Base-by-base conservation (phyloP, 2,797 vertebrate species). In the Aselliscus stoliczkanus region DNA sequence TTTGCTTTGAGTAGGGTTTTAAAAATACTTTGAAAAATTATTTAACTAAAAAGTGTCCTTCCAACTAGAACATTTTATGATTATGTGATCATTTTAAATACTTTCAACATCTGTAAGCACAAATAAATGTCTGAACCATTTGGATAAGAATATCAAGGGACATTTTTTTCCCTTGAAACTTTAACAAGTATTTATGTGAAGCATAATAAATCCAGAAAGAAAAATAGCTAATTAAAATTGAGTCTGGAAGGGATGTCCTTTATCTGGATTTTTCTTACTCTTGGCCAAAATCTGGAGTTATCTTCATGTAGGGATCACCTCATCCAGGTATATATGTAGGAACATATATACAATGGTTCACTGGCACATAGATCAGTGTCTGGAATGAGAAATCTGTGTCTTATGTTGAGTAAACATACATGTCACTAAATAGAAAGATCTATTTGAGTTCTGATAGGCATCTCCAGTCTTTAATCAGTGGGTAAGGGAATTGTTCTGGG, bases 61-160 rank as follows among this genome's bases (percentile, higher is more conserved):
- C 60, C 39, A 89, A 64, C 29, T 54, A 70, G 88, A 95, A 94
- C 47, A 79, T 65, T 88, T 90, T 89, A 88, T 47, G 29, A 79
- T 52, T 82, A 29, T n/a, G 29, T 65, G 47, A 94, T 75, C n/a
- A 83, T 69, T 96, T 95, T 73, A 88, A 94, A 94, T 91, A 73
- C 29, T 88, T 95, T 85, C 37, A 95, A 62, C 25, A 69, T 77
- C 54, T 88, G 37, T 92, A 90, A 86, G 47, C 27, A 37, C 58
- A 94, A 92, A 94, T 75, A 93, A 93, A 89, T 70, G 86, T 72
- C 21, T 80, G 58, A 94, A 85, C 1, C 42, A 34, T 73, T 69
- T 80, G 39, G 27, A 52, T 56, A 91, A 64, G 9, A 94, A 42
- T 76, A 72, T 25, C 15, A 10, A 86, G 17, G 13, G 47, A 21